Evolutionary conservation across 2,113 vertebrate genomes (phyloP).

Genomic region (Corythoichthys intestinalis): DNA sequence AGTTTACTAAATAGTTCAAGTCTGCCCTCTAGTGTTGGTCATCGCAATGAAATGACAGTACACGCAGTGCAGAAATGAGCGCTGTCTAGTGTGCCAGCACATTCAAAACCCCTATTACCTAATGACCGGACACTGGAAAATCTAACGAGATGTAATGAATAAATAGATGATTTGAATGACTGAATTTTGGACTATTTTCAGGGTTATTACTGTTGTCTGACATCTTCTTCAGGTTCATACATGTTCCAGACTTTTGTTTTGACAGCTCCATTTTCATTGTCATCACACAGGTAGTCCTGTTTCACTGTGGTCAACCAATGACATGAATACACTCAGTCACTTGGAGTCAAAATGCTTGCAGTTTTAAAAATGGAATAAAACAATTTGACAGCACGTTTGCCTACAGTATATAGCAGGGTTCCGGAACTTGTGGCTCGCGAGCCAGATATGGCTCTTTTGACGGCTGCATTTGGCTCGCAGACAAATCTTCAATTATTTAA

Average conservation of each 20-base stretch:
- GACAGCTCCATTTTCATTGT: slow-evolving; percentile 24
- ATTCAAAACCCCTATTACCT: no score
- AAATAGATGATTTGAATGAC: not conserved
- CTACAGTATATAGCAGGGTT: slow-evolving; percentile 50
- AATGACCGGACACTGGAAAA: not conserved
- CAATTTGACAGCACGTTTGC: slow-evolving; percentile 44
- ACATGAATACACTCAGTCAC: slow-evolving; percentile 14
- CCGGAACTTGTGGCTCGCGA: no score
- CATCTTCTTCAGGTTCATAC: not conserved
- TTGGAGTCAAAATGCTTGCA: slow-evolving; percentile 11
- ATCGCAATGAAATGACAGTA: not conserved
- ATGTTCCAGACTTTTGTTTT: slow-evolving; percentile 30
- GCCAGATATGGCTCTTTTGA: no score
- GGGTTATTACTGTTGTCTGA: not conserved
- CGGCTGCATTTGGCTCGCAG: no score
- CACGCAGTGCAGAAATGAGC: not conserved
- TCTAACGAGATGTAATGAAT: not conserved
- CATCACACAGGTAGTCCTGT: slow-evolving; percentile 41
- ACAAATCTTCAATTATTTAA: no score
- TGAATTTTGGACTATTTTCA: not conserved
- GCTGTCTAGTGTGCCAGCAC: no score
- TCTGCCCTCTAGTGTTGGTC: not conserved
- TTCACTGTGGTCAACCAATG: slow-evolving; percentile 30
- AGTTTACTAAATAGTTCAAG: not conserved
- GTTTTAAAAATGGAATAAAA: slow-evolving; percentile 8